Evolutionary conservation across 2,797 vertebrate species (phyloP), one percentile per base, ranked within the genome.

Genomic region (Echeneis naucrates): DNA sequence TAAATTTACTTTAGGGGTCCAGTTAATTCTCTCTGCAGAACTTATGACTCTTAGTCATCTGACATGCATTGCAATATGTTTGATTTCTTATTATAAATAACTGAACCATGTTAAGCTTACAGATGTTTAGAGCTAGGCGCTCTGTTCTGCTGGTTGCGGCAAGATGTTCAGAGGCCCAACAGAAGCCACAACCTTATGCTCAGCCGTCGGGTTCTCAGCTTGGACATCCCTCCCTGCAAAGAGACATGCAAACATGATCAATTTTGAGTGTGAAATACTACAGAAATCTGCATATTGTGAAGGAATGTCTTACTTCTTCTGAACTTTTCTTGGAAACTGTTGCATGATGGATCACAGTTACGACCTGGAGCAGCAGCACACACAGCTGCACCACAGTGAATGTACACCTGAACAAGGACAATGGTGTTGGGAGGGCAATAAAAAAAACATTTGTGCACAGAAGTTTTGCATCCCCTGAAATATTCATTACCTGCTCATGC

Each of bases 361-460:
- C 10, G 12, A 35, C 83, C 75, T 5, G 30, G 16, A 45, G 4
- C 17, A 57, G 63, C 12, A 21, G 30, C 14, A 12, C 92, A 94
- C 33, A 93, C 83, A 8, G 87, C 63, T n/a, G n/a, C 89, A 58
- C 86, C 92, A 67, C 94, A 94, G 85, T 94, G 93, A 78, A 94
- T 77, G 76, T 84, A 93, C 42, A 93, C 53, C 92, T 94, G 58
- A 23, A 80, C 17, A 58, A 58, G 16, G 23, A 64, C 59, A 69
- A 55, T 13, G 45, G 8, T 42, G 27, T 85, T 68, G 26, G 48
- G 17, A 53, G 38, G 44, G 37, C 24, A 59, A 54, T 19, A 23
- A 9, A 38, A 45, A n/a, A 53, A 19, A 12, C 27, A 47, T 35
- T 59, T 33, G 5, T 4, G 2, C 51, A 21, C 11, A 26, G 8